A percentile compares a stretch with the other conserved stretches of the same genome.
Evolutionary conservation across 2,888 invertebrate genomes (phyloP).

Genomic region (Tinea trinotella): DNA sequence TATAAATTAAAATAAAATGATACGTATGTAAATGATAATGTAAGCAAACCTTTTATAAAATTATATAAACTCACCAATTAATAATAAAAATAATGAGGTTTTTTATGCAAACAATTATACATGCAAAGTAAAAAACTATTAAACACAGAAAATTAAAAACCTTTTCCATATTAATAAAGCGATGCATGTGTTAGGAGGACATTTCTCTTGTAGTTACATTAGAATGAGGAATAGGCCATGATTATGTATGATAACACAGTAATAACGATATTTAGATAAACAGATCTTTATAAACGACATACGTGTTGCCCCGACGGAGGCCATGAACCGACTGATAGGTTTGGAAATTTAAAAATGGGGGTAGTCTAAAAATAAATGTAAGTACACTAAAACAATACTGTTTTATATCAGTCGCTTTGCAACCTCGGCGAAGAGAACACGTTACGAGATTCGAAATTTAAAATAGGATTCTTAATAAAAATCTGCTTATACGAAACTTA

Average conservation of each 20-base stretch:
- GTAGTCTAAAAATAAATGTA: not conserved
- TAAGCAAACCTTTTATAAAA: conserved; percentile 37
- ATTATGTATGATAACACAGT: conserved; percentile 50
- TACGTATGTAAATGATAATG: conserved; percentile 20
- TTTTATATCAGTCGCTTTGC: no score
- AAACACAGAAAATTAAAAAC: conserved; percentile 3
- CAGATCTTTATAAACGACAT: conserved; percentile 19
- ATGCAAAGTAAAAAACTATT: conserved; percentile 49
- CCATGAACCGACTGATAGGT: not conserved
- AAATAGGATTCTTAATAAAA: no score
- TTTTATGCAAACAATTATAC: conserved; percentile 64
- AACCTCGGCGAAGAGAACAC: no score
- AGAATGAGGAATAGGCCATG: conserved; percentile 63
- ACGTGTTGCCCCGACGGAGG: not conserved
- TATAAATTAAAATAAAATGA: not conserved
- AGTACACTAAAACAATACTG: no score
- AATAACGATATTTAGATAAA: conserved; percentile 35
- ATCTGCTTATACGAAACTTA: no score
- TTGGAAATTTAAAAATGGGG: not conserved
- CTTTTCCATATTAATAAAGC: not conserved
- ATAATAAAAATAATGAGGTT: conserved; percentile 23
- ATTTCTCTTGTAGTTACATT: conserved; percentile 20
- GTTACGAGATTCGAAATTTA: no score
- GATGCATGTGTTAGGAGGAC: conserved; percentile 18
- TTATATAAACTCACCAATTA: conserved; percentile 18